These are phyloP conservation scores for Gastrophryne carolinensis DNA, from an alignment of 2,797 vertebrate species.

Conservation along the genomic window DNA sequence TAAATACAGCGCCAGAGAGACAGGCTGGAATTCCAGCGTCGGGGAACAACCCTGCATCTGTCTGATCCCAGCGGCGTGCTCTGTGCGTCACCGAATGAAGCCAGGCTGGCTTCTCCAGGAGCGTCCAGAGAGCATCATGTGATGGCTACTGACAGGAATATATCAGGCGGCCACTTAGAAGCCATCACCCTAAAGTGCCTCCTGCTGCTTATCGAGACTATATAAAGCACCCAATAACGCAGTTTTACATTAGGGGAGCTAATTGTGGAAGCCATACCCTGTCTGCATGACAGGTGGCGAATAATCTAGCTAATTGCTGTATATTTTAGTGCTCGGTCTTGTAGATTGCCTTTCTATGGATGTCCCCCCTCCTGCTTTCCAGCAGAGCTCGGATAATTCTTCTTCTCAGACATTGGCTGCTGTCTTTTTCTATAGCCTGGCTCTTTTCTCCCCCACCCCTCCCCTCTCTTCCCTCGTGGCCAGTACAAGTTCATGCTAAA, in stretches of 20 bases:
- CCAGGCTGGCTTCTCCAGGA: neutral
- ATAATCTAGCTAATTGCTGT: conserved; percentile 51
- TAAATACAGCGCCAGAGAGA: conserved; percentile 28
- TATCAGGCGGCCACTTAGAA: neutral
- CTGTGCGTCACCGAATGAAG: neutral
- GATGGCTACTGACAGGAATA: neutral
- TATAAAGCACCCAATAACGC: conserved; percentile 46
- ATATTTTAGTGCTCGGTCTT: conserved; percentile 42
- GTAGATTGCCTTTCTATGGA: conserved; percentile 43
- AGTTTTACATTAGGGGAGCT: conserved; percentile 42
- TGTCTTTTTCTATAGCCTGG: conserved; percentile 57
- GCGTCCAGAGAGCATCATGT: neutral
- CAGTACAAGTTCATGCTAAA: conserved; percentile 75
- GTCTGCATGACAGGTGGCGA: conserved; percentile 48
- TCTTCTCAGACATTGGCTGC: conserved; percentile 42
- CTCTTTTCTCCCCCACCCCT: conserved; percentile 49
- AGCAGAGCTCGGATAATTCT: conserved; percentile 32
- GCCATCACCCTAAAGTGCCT: conserved; percentile 15
- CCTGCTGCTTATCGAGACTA: conserved; percentile 26
- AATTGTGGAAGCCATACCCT: conserved; percentile 45
- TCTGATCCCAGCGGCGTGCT: neutral
- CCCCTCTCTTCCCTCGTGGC: conserved; percentile 40
- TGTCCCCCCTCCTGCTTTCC: neutral
- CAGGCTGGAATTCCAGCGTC: conserved; percentile 6
- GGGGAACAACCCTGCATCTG: neutral